phyloP scores from a whole-genome alignment of 2,797 vertebrate species.

The Gallinago nigripennis region DNA sequence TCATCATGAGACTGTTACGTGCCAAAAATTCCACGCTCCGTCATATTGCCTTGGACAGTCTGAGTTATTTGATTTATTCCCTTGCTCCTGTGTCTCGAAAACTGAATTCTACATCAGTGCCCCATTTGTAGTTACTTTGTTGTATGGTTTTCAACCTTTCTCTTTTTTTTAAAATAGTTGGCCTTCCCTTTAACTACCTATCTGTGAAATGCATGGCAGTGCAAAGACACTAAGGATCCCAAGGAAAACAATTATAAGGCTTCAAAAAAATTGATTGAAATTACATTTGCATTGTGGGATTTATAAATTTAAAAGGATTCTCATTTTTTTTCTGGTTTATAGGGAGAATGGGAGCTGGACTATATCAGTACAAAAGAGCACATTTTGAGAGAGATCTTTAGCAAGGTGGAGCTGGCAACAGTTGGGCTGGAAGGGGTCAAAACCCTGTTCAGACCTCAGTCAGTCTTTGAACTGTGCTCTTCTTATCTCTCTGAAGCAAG shows the following conservation, averaged over 20 bases:
- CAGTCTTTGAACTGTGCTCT: background rate
- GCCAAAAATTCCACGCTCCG: conserved; percentile 54
- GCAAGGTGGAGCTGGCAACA: background rate
- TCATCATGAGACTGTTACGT: conserved; percentile 55
- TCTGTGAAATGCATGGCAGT: background rate
- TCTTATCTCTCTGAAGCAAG: background rate
- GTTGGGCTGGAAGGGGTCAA: background rate
- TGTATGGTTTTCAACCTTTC: background rate
- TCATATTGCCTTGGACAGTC: conserved; percentile 51
- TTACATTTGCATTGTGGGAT: background rate
- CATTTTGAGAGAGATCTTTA: background rate
- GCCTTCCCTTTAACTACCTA: background rate
- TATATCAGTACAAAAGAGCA: background rate
- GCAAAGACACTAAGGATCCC: background rate
- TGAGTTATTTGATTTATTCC: conserved; percentile 62
- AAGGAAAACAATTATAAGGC: background rate
- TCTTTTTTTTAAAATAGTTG: background rate
- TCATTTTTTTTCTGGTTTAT: background rate
- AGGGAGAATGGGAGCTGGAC: background rate
- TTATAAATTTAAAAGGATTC: background rate
- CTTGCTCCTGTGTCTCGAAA: background rate
- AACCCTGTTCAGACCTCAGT: background rate
- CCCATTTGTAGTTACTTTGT: conserved; percentile 28
- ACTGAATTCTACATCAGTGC: conserved; percentile 23
- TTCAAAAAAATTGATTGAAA: background rate